These are phyloP conservation scores for Meda fulgida DNA, from an alignment of 2,797 vertebrate species.

Conservation along the genomic window DNA sequence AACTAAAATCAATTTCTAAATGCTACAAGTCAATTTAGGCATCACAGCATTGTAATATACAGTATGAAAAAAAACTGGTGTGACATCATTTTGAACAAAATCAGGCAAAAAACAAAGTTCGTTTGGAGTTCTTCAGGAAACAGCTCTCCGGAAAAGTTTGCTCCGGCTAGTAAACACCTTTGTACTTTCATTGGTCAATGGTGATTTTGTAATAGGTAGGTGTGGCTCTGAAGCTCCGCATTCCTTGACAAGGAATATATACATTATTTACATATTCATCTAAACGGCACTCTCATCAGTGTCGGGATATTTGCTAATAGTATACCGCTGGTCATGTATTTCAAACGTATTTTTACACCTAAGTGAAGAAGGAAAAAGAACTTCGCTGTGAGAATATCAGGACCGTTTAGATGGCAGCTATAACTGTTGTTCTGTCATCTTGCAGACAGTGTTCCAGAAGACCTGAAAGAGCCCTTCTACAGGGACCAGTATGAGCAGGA, in stretches of 20 bases:
- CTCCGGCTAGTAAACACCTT: neutral
- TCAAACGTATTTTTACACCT: neutral
- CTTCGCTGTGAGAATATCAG: neutral
- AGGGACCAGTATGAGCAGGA: constrained; percentile 98
- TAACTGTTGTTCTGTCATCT: constrained; percentile 9
- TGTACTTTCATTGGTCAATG: neutral
- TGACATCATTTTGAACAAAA: neutral
- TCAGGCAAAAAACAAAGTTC: neutral
- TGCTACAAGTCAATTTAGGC: neutral
- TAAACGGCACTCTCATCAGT: neutral
- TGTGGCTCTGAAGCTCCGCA: too few species aligned
- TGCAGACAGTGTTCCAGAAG: constrained; percentile 90
- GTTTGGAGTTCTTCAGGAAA: neutral
- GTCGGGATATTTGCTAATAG: neutral
- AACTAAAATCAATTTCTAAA: neutral
- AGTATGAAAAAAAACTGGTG: neutral
- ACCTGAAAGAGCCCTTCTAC: constrained; percentile 93
- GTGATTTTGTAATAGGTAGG: too few species aligned
- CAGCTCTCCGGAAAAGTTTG: too few species aligned
- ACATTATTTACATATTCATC: neutral
- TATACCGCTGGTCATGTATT: neutral
- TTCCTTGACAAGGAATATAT: too few species aligned
- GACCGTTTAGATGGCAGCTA: neutral
- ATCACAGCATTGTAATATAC: too few species aligned
- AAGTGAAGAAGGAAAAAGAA: neutral